phyloP scores from a whole-genome alignment of 2,113 vertebrate genomes.

The Pogonocichla stellata region DNA sequence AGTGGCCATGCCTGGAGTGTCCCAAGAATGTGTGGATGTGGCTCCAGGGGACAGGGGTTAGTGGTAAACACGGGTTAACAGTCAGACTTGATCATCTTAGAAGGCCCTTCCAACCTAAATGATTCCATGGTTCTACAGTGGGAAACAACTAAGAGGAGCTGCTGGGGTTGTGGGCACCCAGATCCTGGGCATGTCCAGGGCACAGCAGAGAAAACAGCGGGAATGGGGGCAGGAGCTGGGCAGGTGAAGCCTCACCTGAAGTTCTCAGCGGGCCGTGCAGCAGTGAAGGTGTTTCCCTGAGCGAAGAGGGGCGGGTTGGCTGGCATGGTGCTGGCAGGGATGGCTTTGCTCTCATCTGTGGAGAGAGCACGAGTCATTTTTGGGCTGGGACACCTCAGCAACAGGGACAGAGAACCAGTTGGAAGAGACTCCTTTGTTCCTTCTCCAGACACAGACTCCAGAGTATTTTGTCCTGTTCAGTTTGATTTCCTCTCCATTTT shows the following conservation, averaged over 20 bases:
- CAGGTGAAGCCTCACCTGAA: constrained; percentile 83
- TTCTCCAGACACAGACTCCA: not conserved
- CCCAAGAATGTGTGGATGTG: not conserved
- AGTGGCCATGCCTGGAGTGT: fast-evolving
- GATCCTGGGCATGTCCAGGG: fast-evolving
- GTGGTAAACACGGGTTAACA: no score
- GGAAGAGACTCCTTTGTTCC: not conserved
- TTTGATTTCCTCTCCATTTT: not conserved
- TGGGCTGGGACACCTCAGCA: not conserved
- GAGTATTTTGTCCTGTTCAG: not conserved
- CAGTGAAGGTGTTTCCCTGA: constrained; percentile 81
- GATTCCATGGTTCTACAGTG: fast-evolving
- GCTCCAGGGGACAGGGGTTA: not conserved
- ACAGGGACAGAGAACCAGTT: not conserved
- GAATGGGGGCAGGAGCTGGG: not conserved
- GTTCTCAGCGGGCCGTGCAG: constrained; percentile 74
- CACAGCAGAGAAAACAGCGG: fast-evolving
- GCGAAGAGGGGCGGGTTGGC: constrained; percentile 82
- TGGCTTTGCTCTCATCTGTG: constrained; percentile 84
- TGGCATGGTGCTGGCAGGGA: constrained; percentile 80
- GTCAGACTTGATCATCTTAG: fast-evolving
- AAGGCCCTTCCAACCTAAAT: not conserved
- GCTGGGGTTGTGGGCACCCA: not conserved
- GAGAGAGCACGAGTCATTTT: not conserved
- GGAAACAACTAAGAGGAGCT: not conserved